Percentiles rank a stretch among this genome's conserved stretches.
Evolutionary conservation across 1,140 invertebrate genomes (phyloP).

Genomic region (Euura saliciscinereae): DNA sequence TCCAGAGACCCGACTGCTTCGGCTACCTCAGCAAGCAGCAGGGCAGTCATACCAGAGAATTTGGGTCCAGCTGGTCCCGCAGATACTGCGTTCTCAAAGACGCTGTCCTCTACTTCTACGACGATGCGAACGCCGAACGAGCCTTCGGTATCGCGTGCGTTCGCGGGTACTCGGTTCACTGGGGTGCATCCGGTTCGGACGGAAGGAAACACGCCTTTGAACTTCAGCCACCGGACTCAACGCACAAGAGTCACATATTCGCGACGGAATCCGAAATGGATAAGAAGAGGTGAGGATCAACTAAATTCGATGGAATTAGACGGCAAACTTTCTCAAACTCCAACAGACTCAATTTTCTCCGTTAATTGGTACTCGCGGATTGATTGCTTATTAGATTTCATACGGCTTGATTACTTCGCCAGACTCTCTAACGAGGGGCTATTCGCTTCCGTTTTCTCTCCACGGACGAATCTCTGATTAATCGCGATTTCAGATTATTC

Average conservation of each 20-base stretch:
- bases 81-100: slow-evolving; percentile 95
- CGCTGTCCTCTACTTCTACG: slow-evolving; percentile 94
- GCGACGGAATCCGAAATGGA: slow-evolving; percentile 94
- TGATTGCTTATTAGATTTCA: no score
- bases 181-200: slow-evolving; percentile 67
- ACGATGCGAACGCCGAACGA: slow-evolving; percentile 81
- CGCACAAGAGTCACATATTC: slow-evolving; percentile 89
- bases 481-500: no score
- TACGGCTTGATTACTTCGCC: no score
- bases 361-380: no score
- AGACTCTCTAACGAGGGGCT: no score
- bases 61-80: slow-evolving; percentile 76
- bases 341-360: no score
- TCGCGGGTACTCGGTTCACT: slow-evolving; percentile 92
- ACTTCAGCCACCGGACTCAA: slow-evolving; percentile 84
- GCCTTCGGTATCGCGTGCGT: slow-evolving; percentile 91
- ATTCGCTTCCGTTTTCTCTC: no score
- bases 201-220: slow-evolving; percentile 91
- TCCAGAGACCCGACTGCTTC: slow-evolving; percentile 86
- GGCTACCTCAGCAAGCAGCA: slow-evolving; percentile 84
- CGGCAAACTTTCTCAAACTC: no score
- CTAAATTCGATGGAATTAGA: not conserved
- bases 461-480: no score
- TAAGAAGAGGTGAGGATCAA: slow-evolving; percentile 79
- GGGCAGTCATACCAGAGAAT: slow-evolving; percentile 74